Percentiles rank a stretch among this genome's conserved stretches.
Conservation (phyloP, 2,113 vertebrate genomes). For the Alces alces region DNA sequence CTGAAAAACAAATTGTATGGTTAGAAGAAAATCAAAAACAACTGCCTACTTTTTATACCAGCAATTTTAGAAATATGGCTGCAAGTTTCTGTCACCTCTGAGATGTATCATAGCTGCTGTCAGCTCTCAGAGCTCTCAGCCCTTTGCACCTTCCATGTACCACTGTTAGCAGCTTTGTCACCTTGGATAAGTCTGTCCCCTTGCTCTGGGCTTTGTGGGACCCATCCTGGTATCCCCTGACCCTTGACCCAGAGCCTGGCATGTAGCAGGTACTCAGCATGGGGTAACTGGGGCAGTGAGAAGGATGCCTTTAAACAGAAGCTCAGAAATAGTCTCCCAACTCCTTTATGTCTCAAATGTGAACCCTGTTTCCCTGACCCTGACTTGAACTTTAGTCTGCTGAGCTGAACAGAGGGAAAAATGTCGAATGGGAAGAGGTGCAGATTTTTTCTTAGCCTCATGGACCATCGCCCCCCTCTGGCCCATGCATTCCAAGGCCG, state of each 20-base stretch:
- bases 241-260: background rate
- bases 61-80: background rate
- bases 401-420: constrained; percentile 48
- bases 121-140: background rate
- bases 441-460: constrained; percentile 59
- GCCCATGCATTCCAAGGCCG: constrained; percentile 64
- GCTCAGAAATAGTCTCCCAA: background rate
- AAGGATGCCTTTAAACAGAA: background rate
- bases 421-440: constrained; percentile 76
- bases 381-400: constrained; percentile 33
- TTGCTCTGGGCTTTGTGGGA: background rate
- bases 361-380: background rate
- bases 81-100: background rate
- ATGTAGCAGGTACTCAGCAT: background rate
- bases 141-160: background rate
- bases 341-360: background rate
- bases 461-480: background rate
- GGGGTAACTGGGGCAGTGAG: background rate
- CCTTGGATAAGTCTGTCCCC: background rate
- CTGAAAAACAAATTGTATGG: background rate
- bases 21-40: constrained; percentile 18
- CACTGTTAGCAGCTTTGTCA: background rate
- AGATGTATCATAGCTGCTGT: background rate
- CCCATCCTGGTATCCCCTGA: background rate
- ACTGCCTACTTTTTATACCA: background rate